A percentile compares a stretch with the other conserved stretches of the same genome.
These are phyloP conservation scores for Lasioglossum leucozonium DNA, from an alignment of 2,888 invertebrate genomes.

Conservation along the genomic window DNA sequence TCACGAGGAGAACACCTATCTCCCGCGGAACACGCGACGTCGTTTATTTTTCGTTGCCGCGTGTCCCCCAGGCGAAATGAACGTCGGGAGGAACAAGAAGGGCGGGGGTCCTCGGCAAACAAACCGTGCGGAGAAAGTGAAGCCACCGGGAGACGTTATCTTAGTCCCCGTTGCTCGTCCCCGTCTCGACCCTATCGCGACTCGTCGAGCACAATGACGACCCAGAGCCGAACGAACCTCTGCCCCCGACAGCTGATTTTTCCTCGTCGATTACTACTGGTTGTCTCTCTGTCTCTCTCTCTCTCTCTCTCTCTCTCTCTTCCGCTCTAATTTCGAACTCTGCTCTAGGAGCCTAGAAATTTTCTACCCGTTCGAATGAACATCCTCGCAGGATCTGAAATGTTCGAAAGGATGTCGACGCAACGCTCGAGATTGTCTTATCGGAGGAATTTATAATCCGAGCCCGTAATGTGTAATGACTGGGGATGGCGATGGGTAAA, in stretches of 20 bases:
- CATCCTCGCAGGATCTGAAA: no score
- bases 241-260: slow-evolving; percentile 6
- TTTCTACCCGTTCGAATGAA: background rate
- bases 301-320: background rate
- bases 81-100: background rate
- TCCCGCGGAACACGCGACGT: slow-evolving; percentile 64
- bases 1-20: slow-evolving; percentile 56
- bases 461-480: slow-evolving; percentile 1
- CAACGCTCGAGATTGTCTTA: background rate
- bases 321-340: background rate
- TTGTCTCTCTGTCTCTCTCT: background rate
- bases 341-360: background rate
- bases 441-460: background rate
- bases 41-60: slow-evolving; percentile 66
- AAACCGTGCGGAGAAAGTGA: slow-evolving; percentile 35
- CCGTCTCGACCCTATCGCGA: background rate
- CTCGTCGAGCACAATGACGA: background rate
- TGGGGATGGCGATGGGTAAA: background rate
- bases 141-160: slow-evolving; percentile 43
- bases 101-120: slow-evolving; percentile 17
- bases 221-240: background rate
- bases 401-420: background rate
- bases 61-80: slow-evolving; percentile 28
- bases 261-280: background rate
- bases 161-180: background rate